Evolutionary conservation across 2,888 invertebrate species (phyloP).

Genomic region (Drosophila pullipes): DNA sequence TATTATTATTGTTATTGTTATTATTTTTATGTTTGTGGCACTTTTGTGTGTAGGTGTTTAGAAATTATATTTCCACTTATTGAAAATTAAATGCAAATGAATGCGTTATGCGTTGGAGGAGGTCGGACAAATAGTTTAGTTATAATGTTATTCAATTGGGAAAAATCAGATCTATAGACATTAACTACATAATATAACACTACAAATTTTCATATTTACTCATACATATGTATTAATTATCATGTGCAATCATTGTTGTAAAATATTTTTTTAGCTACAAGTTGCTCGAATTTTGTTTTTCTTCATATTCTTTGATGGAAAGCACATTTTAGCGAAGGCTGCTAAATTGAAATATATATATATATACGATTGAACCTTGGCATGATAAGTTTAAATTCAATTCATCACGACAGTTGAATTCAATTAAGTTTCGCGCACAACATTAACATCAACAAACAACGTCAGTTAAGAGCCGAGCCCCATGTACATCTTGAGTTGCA

Average conservation of each 20-base stretch:
- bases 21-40: conserved; percentile 55
- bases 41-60: conserved; percentile 54
- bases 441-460: conserved; percentile 63
- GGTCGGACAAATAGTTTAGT: conserved; percentile 44
- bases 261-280: conserved; percentile 50
- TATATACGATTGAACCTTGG: conserved; percentile 19
- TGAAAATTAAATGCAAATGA: conserved; percentile 73
- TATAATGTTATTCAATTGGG: conserved; percentile 27
- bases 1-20: conserved; percentile 16
- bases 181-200: conserved; percentile 48
- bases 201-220: conserved; percentile 38
- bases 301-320: conserved; percentile 38
- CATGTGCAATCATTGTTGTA: conserved; percentile 47
- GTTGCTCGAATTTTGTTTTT: conserved; percentile 25
- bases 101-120: conserved; percentile 55
- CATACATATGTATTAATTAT: conserved; percentile 27
- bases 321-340: conserved; percentile 49
- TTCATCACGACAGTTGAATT: conserved; percentile 54
- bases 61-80: conserved; percentile 59
- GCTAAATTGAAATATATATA: conserved; percentile 21
- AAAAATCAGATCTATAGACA: conserved; percentile 30
- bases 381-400: conserved; percentile 55
- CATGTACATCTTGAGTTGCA: conserved; percentile 35
- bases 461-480: conserved; percentile 27
- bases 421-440: conserved; percentile 48